A percentile compares a stretch with the other conserved stretches of the same genome.
Conservation (phyloP, 2,113 vertebrate genomes). For the Terrapene triunguis region DNA sequence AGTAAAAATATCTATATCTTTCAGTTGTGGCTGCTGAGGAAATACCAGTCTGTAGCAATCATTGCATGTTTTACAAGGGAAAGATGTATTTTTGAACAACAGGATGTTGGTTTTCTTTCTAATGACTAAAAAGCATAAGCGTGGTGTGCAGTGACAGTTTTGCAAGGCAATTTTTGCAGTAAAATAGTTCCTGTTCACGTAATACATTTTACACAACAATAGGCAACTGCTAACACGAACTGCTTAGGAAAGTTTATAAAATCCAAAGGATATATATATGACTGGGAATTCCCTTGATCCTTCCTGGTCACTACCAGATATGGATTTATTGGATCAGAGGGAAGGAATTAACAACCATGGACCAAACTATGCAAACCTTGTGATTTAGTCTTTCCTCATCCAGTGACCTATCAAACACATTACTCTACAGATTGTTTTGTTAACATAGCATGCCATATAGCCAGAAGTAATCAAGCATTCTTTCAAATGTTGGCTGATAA, state of each 20-base stretch:
- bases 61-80: neutral
- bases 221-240: neutral
- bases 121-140: slow-evolving; percentile 51
- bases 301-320: slow-evolving; percentile 51
- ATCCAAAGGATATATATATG: slow-evolving; percentile 23
- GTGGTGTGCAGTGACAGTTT: slow-evolving; percentile 20
- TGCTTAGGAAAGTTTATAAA: neutral
- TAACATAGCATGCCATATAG: neutral
- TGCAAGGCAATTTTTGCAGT: neutral
- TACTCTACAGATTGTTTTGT: neutral
- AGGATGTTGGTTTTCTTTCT: slow-evolving; percentile 60
- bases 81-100: slow-evolving; percentile 38
- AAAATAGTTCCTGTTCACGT: slow-evolving; percentile 63
- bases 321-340: neutral
- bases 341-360: neutral
- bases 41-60: slow-evolving; percentile 35
- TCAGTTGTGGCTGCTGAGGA: slow-evolving; percentile 6
- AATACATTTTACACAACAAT: slow-evolving; percentile 58
- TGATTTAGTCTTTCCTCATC: neutral
- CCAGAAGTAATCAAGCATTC: neutral
- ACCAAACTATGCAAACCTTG: neutral
- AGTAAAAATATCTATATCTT: slow-evolving; percentile 17
- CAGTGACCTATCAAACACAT: slow-evolving; percentile 10
- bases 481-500: slow-evolving; percentile 11
- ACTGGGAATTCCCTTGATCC: slow-evolving; percentile 58